Conservation (phyloP, 1,140 invertebrate species). For the Lithobius niger region DNA sequence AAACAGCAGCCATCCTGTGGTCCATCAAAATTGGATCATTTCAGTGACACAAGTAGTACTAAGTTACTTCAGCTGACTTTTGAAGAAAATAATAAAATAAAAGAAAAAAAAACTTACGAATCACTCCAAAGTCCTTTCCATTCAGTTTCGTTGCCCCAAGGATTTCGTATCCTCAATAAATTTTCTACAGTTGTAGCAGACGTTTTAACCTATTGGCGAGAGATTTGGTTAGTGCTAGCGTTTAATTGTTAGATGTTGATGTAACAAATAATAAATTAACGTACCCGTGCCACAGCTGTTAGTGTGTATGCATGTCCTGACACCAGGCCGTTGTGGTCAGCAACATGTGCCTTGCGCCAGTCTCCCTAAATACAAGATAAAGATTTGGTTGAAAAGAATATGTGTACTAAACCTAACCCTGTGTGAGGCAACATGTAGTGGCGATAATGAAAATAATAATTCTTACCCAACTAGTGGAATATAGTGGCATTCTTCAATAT, state of each 20-base stretch:
- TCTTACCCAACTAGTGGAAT: no score
- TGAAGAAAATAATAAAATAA: background rate
- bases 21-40: no score
- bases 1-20: no score
- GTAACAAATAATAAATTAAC: slow-evolving; percentile 5
- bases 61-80: background rate
- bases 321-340: slow-evolving; percentile 37
- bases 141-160: slow-evolving; percentile 42
- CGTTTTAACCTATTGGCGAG: background rate
- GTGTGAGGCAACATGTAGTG: no score
- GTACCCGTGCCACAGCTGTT: slow-evolving; percentile 33
- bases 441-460: no score
- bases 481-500: no score
- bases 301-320: slow-evolving; percentile 41
- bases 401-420: slow-evolving; percentile 9
- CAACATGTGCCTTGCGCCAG: slow-evolving; percentile 30
- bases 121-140: slow-evolving; percentile 44
- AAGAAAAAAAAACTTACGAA: slow-evolving; percentile 22
- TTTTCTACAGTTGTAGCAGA: slow-evolving; percentile 24
- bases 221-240: no score
- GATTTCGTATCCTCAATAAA: slow-evolving; percentile 38
- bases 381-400: background rate
- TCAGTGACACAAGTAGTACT: background rate
- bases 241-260: background rate
- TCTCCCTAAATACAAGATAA: slow-evolving; percentile 30